Conservation (phyloP, 2,888 invertebrate genomes). For the Halictus quadricinctus region DNA sequence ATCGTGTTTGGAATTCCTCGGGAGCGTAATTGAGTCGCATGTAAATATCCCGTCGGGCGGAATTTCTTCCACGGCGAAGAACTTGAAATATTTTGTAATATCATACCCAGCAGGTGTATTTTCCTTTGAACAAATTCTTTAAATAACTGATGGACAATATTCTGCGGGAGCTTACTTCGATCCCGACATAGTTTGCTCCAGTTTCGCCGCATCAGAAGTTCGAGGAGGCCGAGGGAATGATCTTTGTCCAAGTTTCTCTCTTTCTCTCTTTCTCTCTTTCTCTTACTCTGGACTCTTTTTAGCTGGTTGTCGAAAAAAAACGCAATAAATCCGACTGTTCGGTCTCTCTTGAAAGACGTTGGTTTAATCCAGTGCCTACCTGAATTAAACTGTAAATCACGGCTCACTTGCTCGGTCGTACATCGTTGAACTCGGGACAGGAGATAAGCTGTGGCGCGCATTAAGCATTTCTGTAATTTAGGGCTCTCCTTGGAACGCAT, state of each 20-base stretch:
- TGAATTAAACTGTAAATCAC: constrained; percentile 67
- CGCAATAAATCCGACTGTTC: constrained; percentile 62
- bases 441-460: constrained; percentile 58
- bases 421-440: constrained; percentile 40
- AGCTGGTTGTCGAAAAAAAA: constrained; percentile 13
- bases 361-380: constrained; percentile 60
- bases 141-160: background rate
- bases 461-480: constrained; percentile 53
- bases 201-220: constrained; percentile 21
- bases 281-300: background rate
- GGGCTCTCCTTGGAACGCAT: constrained; percentile 14
- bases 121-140: background rate
- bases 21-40: background rate
- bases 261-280: background rate
- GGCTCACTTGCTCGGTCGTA: constrained; percentile 41
- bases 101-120: background rate
- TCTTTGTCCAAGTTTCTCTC: constrained; percentile 10
- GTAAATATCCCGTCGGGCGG: background rate
- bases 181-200: constrained; percentile 11
- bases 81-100: constrained; percentile 13
- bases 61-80: background rate
- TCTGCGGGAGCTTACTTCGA: background rate
- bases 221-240: constrained; percentile 2
- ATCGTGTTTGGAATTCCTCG: background rate
- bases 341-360: constrained; percentile 54